A percentile compares a stretch with the other conserved stretches of the same genome.
Evolutionary conservation across 2,888 invertebrate genomes (phyloP).

Genomic region (Eretmocerus hayati): DNA sequence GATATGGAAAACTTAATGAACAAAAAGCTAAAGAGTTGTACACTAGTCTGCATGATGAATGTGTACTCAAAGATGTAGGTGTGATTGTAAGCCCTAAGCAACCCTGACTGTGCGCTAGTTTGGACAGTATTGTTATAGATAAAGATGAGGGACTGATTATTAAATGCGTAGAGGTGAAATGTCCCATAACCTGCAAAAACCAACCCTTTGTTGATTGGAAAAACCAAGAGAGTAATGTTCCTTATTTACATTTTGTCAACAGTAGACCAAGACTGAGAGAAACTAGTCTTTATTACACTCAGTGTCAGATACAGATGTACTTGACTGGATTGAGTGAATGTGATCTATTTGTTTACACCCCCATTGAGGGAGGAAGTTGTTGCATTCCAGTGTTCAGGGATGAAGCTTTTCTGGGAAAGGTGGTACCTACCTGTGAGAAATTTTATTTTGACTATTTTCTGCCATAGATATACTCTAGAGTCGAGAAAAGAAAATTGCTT

Average conservation of each 20-base stretch:
- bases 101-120: slow-evolving; percentile 8
- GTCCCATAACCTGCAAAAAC: neutral
- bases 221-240: neutral
- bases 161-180: slow-evolving; percentile 1
- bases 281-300: neutral
- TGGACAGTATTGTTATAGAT: slow-evolving; percentile 1
- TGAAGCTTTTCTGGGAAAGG: neutral
- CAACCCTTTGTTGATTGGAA: neutral
- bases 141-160: neutral
- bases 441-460: neutral
- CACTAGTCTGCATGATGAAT: slow-evolving; percentile 5
- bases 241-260: neutral
- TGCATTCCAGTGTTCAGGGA: neutral
- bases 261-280: neutral
- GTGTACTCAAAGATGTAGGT: slow-evolving; percentile 10
- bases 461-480: neutral
- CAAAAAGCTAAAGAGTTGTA: slow-evolving; percentile 11
- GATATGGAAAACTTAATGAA: slow-evolving; percentile 6
- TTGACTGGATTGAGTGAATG: neutral
- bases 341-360: slow-evolving; percentile 4
- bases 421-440: neutral
- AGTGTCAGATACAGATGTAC: slow-evolving; percentile 6
- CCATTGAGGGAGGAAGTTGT: neutral
- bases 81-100: slow-evolving; percentile 5
- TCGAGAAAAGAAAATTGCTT: no score